These are phyloP conservation scores for Trichogramma dendrolimi DNA, from an alignment of 2,888 invertebrate genomes.

Conservation along the genomic window DNA sequence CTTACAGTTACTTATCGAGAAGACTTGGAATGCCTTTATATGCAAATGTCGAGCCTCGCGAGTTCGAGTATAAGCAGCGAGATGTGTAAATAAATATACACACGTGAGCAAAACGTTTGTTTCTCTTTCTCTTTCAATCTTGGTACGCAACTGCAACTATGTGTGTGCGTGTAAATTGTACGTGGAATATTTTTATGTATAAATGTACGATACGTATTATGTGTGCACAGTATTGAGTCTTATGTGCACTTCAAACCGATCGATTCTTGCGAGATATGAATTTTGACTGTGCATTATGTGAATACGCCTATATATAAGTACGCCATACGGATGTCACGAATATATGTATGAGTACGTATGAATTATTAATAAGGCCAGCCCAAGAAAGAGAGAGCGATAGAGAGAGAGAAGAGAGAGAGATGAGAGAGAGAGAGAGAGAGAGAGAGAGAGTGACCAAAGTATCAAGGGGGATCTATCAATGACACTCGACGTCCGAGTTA, in stretches of 20 bases:
- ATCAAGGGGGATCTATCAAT: slow-evolving; percentile 38
- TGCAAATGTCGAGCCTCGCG: slow-evolving; percentile 44
- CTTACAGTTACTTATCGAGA: too few relatives aligned
- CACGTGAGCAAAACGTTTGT: slow-evolving; percentile 30
- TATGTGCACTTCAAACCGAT: slow-evolving; percentile 20
- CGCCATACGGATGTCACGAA: slow-evolving; percentile 28
- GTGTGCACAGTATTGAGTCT: too few relatives aligned
- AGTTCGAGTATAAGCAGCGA: slow-evolving; percentile 9
- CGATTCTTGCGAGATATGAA: slow-evolving; percentile 46
- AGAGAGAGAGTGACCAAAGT: too few relatives aligned
- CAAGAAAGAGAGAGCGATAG: slow-evolving; percentile 26
- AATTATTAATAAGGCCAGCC: slow-evolving; percentile 46
- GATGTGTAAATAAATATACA: slow-evolving; percentile 24
- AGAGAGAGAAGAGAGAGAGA: too few relatives aligned
- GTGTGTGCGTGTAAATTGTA: slow-evolving; percentile 15
- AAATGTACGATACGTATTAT: neutral
- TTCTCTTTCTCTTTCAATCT: neutral
- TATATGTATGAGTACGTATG: slow-evolving; percentile 43
- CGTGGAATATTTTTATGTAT: neutral
- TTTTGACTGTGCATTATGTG: slow-evolving; percentile 25
- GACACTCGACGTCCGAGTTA: slow-evolving; percentile 17
- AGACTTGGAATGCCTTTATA: slow-evolving; percentile 51
- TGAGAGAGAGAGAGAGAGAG: too few relatives aligned
- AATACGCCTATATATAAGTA: neutral
- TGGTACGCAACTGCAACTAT: neutral